Percentiles rank a stretch among this genome's conserved stretches.
These are phyloP conservation scores for Drymodes brunneopygia DNA, from an alignment of 2,113 vertebrate genomes.

Conservation along the genomic window DNA sequence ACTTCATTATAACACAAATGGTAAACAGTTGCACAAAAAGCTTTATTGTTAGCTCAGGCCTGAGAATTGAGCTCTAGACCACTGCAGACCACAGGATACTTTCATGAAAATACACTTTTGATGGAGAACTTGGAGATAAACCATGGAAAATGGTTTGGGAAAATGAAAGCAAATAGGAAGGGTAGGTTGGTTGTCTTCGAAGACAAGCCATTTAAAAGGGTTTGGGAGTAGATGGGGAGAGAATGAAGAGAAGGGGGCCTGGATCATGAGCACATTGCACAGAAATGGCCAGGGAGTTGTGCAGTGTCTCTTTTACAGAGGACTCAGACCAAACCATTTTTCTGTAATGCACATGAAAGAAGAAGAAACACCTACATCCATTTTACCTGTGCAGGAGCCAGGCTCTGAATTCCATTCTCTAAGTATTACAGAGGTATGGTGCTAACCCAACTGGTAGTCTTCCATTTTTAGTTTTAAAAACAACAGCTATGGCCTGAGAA, in stretches of 20 bases:
- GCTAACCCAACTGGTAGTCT: not conserved
- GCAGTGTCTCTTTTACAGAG: not conserved
- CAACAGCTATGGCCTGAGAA: not conserved
- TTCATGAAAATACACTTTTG: not conserved
- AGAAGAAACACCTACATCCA: not conserved
- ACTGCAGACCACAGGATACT: not conserved
- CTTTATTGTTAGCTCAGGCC: not conserved
- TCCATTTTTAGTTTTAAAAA: slow-evolving; percentile 11
- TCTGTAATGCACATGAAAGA: not conserved
- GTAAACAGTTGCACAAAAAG: not conserved
- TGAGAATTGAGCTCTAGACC: not conserved
- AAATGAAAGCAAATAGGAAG: not conserved
- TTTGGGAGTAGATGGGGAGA: not conserved
- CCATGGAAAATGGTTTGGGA: not conserved
- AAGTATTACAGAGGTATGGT: not conserved
- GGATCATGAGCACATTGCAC: not conserved
- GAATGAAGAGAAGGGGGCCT: not conserved
- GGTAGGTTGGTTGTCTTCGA: not conserved
- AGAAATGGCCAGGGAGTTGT: not conserved
- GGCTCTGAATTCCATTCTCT: not conserved
- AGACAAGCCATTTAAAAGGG: not conserved
- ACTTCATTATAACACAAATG: not conserved
- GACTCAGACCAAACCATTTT: not conserved
- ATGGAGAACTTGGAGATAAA: not conserved
- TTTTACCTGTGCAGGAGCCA: not conserved